phyloP scores from a whole-genome alignment of 2,113 vertebrate species.

The Mormyrus lacerda region DNA sequence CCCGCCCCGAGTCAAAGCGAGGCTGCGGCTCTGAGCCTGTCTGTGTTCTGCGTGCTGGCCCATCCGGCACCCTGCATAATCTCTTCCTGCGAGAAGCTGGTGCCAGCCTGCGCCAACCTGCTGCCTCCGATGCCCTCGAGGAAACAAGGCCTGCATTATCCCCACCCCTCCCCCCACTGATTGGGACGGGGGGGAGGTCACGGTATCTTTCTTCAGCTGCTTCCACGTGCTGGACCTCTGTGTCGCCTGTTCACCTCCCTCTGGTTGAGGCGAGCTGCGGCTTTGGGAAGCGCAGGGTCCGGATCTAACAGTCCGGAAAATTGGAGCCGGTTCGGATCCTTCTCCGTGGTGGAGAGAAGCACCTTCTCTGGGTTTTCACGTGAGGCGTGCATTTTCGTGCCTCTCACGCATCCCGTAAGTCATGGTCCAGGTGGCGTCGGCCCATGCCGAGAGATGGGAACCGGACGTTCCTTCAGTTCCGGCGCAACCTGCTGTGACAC shows the following conservation, averaged over 20 bases:
- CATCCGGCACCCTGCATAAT: background rate
- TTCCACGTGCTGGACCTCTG: background rate
- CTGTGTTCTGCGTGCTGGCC: background rate
- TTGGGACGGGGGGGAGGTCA: background rate
- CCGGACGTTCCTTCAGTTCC: background rate
- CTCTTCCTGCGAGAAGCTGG: constrained; percentile 4
- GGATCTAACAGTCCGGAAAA: background rate
- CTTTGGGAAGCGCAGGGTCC: background rate
- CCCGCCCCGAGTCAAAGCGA: background rate
- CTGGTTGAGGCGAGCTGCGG: background rate
- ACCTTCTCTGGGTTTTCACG: background rate
- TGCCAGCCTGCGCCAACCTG: constrained; percentile 14
- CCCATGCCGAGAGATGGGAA: background rate
- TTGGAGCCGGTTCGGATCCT: background rate
- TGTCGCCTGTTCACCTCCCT: background rate
- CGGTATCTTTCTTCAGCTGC: background rate
- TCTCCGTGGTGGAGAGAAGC: background rate
- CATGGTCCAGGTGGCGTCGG: background rate
- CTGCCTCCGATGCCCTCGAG: background rate
- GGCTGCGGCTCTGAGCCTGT: background rate
- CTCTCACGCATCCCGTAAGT: background rate
- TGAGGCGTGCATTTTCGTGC: background rate
- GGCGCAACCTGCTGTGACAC: background rate
- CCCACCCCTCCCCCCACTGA: background rate
- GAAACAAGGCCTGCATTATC: constrained; percentile 9